Evolutionary conservation across 1,140 invertebrate species (phyloP).

Genomic region (Sycobia sp.): DNA sequence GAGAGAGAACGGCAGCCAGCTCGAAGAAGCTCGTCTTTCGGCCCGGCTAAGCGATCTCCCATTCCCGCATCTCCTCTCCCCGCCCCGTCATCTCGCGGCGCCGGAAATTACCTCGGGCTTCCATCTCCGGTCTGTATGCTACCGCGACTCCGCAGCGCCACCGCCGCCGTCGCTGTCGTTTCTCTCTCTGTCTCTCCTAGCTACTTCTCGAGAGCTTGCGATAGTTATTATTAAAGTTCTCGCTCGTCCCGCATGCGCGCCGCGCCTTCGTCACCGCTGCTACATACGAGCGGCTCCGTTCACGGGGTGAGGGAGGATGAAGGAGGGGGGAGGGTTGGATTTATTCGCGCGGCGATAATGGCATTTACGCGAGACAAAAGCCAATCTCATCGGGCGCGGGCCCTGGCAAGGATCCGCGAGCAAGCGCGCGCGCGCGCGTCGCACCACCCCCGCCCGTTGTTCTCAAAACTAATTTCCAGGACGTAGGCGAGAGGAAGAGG

Average conservation of each 20-base stretch:
- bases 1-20: no score
- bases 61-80: not conserved
- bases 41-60: slow-evolving; percentile 1
- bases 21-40: slow-evolving; percentile 29
- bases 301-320: not conserved
- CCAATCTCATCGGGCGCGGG: not conserved
- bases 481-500: no score
- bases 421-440: no score
- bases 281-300: not conserved
- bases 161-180: not conserved
- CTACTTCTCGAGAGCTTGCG: not conserved
- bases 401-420: not conserved
- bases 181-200: not conserved
- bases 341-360: slow-evolving; percentile 24
- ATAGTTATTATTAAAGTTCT: slow-evolving; percentile 33
- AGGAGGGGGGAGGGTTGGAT: no score
- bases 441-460: not conserved
- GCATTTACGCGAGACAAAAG: slow-evolving; percentile 26
- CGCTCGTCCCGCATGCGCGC: slow-evolving; percentile 7
- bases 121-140: slow-evolving; percentile 35
- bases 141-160: not conserved
- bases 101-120: slow-evolving; percentile 35
- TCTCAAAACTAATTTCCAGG: slow-evolving; percentile 17
- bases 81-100: not conserved
- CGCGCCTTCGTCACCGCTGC: no score